Evolutionary conservation across 2,888 invertebrate species (phyloP).

Genomic region (Colostygia pectinataria): DNA sequence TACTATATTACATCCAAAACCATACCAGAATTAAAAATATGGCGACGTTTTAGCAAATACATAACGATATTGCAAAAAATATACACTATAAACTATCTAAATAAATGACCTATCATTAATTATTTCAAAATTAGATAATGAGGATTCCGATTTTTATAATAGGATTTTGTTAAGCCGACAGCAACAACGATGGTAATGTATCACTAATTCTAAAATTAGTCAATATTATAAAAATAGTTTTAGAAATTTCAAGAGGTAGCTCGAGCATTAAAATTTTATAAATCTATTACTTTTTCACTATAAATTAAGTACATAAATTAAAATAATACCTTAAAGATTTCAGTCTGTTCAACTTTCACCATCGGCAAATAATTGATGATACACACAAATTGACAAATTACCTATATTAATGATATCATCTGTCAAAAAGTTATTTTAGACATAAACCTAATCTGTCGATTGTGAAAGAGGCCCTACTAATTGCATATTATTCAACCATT

Average conservation of each 20-base stretch:
- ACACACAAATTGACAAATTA: too few species aligned
- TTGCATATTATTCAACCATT: too few species aligned
- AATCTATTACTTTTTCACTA: conserved; percentile 50
- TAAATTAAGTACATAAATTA: conserved; percentile 53
- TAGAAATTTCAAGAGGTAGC: conserved; percentile 76
- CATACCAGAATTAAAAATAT: conserved; percentile 59
- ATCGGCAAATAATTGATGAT: background rate
- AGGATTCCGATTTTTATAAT: conserved; percentile 17
- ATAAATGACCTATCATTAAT: conserved; percentile 27
- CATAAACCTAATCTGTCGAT: too few species aligned
- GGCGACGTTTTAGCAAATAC: conserved; percentile 62
- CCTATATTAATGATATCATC: too few species aligned
- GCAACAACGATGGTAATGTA: conserved; percentile 53
- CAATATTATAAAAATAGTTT: conserved; percentile 76
- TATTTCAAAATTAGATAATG: conserved; percentile 25
- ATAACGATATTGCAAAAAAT: conserved; percentile 73
- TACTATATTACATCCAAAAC: conserved; percentile 49
- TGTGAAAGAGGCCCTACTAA: too few species aligned
- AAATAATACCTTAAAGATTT: conserved; percentile 43
- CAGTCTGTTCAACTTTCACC: conserved; percentile 22
- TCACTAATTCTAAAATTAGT: conserved; percentile 61
- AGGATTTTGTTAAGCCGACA: conserved; percentile 34
- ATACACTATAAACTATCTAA: conserved; percentile 44
- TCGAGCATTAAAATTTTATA: conserved; percentile 56
- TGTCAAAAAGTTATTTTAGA: too few species aligned